Evolutionary conservation across 64 coral and sea anemone genomes (phyloP).

Genomic region (Montipora foliosa): DNA sequence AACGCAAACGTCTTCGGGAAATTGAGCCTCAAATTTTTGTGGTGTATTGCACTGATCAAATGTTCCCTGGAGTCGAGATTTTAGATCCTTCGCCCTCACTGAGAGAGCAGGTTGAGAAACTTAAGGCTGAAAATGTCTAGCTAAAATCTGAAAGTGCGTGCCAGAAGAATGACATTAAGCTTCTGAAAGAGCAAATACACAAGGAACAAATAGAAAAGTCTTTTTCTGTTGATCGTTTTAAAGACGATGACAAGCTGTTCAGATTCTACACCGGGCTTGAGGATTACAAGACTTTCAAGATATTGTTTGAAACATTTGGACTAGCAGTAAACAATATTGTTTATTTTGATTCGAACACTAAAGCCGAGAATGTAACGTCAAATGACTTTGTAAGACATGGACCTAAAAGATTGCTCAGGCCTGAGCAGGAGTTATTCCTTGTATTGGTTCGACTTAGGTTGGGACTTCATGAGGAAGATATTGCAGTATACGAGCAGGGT

Average conservation of each 20-base stretch:
- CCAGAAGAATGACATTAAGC: background rate
- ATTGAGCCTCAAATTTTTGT: background rate
- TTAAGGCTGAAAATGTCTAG: background rate
- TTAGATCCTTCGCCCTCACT: background rate
- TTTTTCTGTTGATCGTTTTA: background rate
- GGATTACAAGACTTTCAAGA: constrained; percentile 63
- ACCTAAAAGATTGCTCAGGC: too few species aligned
- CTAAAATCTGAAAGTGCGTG: background rate
- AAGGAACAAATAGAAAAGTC: background rate
- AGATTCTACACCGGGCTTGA: constrained; percentile 72
- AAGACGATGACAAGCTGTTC: constrained; percentile 8
- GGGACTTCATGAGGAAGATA: constrained; percentile 53
- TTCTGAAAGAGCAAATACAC: background rate
- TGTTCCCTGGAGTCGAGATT: background rate
- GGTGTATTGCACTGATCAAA: background rate
- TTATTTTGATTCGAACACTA: constrained; percentile 66
- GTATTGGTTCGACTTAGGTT: constrained; percentile 45
- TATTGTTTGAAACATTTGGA: constrained; percentile 65
- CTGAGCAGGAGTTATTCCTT: constrained; percentile 39
- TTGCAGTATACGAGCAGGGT: constrained; percentile 40
- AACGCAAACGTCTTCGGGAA: background rate
- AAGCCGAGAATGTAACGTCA: constrained; percentile 10
- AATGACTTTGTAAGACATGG: too few species aligned
- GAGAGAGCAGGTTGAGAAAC: background rate
- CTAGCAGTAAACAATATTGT: constrained; percentile 52